Conservation (phyloP, 1,140 invertebrate species). For the Zophobas morio region DNA sequence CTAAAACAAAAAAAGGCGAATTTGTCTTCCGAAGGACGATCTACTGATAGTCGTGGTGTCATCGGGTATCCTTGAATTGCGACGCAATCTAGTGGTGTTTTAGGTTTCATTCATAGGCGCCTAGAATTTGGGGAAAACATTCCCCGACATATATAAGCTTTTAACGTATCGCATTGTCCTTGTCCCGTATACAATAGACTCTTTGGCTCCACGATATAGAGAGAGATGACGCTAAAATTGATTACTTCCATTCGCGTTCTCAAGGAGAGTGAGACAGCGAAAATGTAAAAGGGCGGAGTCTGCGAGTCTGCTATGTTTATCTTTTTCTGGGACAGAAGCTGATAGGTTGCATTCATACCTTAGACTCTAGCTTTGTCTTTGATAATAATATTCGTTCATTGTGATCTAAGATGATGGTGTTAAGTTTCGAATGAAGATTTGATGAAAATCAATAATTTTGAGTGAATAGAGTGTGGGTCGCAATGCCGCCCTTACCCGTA, state of each 20-base stretch:
- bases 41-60: too few species aligned
- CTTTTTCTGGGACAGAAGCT: conserved; percentile 9
- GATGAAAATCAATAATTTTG: conserved; percentile 16
- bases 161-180: conserved; percentile 15
- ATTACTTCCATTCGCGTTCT: conserved; percentile 27
- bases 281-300: conserved; percentile 22
- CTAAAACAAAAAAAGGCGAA: conserved; percentile 56
- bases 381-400: conserved; percentile 13
- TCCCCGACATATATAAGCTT: conserved; percentile 12
- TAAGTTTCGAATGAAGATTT: conserved; percentile 12
- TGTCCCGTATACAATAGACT: conserved; percentile 19
- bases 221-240: conserved; percentile 22
- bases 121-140: conserved; percentile 10
- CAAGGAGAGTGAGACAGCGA: not conserved
- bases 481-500: not conserved
- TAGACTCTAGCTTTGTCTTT: conserved; percentile 14
- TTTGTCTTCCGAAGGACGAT: too few species aligned
- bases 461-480: conserved; percentile 3
- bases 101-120: not conserved
- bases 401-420: conserved; percentile 26
- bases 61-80: too few species aligned
- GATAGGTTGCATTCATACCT: not conserved
- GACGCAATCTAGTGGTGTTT: not conserved
- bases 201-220: conserved; percentile 4
- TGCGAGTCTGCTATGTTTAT: not conserved